phyloP scores from a whole-genome alignment of 2,797 vertebrate species.

The Alauda arvensis region DNA sequence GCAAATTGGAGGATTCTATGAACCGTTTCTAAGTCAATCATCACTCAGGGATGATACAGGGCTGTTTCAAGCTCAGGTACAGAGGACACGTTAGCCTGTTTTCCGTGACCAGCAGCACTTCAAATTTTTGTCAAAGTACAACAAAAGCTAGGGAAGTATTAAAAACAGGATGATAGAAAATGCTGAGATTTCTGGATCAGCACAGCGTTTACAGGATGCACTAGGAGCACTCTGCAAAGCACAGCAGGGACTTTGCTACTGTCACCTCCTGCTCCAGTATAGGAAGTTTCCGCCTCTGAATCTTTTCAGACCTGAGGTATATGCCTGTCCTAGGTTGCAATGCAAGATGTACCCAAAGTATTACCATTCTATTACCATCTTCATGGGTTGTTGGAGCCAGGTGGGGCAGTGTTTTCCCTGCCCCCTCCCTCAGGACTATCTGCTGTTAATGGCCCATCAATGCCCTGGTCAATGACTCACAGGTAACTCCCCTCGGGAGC shows the following conservation, averaged over 20 bases:
- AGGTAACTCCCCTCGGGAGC: too few relatives aligned
- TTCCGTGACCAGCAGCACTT: background rate
- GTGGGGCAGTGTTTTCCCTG: too few relatives aligned
- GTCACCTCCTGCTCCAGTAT: background rate
- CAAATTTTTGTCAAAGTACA: background rate
- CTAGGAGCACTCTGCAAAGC: background rate
- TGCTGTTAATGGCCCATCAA: too few relatives aligned
- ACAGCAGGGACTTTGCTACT: background rate
- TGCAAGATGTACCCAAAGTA: too few relatives aligned
- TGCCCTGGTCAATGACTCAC: too few relatives aligned
- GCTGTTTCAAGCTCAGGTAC: background rate
- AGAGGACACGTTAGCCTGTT: background rate
- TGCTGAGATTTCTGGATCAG: background rate
- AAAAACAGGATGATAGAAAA: background rate
- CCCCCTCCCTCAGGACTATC: too few relatives aligned
- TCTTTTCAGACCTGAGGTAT: background rate
- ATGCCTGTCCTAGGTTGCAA: too few relatives aligned
- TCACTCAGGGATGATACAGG: background rate
- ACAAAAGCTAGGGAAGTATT: background rate
- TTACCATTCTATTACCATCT: too few relatives aligned
- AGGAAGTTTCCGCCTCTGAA: background rate
- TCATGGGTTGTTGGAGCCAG: too few relatives aligned
- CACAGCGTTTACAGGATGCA: rapidly evolving
- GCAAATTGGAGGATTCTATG: background rate
- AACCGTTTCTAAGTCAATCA: background rate